A percentile compares a stretch with the other conserved stretches of the same genome.
Conservation (phyloP, 2,113 vertebrate genomes). For the Lonchura striata region DNA sequence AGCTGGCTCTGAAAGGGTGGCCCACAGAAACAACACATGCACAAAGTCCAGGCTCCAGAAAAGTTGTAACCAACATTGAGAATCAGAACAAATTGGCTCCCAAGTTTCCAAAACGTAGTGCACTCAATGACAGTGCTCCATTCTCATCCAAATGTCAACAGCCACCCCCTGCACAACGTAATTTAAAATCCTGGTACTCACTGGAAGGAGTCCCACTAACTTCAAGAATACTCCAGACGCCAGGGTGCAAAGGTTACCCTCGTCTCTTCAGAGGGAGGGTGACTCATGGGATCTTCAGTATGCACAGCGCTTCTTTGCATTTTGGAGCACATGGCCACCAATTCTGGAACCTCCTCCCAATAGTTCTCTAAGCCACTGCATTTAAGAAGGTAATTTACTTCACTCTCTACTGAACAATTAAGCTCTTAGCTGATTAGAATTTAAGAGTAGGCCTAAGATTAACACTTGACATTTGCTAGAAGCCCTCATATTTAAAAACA, state of each 20-base stretch:
- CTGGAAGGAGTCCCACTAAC: not conserved
- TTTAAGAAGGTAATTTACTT: constrained; percentile 28
- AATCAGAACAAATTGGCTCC: not conserved
- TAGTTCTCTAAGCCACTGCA: not conserved
- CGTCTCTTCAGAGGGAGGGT: not conserved
- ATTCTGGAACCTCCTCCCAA: not conserved
- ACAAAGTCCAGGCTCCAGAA: not conserved
- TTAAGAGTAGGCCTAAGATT: constrained; percentile 39
- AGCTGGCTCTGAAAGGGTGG: not conserved
- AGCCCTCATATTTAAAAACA: constrained; percentile 28
- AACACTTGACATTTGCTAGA: constrained; percentile 66
- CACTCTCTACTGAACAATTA: constrained; percentile 46
- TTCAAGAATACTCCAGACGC: not conserved
- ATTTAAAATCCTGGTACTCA: not conserved
- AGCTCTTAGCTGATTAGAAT: constrained; percentile 52
- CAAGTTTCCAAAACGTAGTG: fast-evolving
- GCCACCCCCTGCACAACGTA: not conserved
- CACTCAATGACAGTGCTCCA: not conserved
- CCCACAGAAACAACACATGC: not conserved
- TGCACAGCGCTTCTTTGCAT: not conserved
- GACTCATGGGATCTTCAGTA: not conserved
- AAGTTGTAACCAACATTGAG: not conserved
- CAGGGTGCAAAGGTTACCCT: not conserved
- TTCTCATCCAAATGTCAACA: constrained; percentile 8
- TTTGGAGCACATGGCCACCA: not conserved